phyloP scores from a whole-genome alignment of 2,797 vertebrate species.

The Amphiprion clarkii region DNA sequence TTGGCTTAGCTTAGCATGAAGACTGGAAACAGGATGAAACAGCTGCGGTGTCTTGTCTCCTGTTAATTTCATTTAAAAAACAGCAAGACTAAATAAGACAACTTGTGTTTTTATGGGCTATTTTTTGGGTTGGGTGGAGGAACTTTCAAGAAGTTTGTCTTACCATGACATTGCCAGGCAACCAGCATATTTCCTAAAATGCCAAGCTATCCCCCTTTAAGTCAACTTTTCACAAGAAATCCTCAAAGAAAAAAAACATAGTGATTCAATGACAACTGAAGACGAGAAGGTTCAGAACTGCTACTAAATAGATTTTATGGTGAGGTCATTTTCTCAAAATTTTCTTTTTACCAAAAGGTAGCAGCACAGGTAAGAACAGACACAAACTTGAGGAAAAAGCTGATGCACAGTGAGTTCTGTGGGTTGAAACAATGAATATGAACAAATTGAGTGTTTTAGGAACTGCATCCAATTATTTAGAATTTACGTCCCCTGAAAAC shows the following conservation, averaged over 20 bases:
- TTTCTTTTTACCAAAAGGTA: background rate
- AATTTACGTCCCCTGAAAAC: slow-evolving; percentile 24
- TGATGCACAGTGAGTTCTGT: background rate
- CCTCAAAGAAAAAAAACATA: background rate
- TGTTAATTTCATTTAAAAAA: too few species aligned
- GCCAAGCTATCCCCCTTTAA: background rate
- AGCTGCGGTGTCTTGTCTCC: too few species aligned
- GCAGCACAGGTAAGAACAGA: too few species aligned
- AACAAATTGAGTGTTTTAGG: slow-evolving; percentile 22
- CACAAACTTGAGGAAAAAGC: background rate
- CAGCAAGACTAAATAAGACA: background rate
- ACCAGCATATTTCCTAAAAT: background rate
- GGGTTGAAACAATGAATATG: slow-evolving; percentile 4
- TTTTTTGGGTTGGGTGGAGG: background rate
- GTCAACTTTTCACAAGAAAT: background rate
- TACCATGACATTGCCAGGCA: background rate
- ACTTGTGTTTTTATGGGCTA: background rate
- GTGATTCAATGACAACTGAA: background rate
- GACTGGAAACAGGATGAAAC: too few species aligned
- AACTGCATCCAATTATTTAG: background rate
- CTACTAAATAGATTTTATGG: background rate
- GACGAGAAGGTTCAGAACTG: background rate
- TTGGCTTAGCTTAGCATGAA: too few species aligned
- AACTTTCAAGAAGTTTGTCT: too few species aligned
- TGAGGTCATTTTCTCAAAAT: background rate